Percentiles rank a stretch among this genome's conserved stretches.
phyloP scores from a whole-genome alignment of 2,113 vertebrate genomes.

The Bostrychus sinensis region DNA sequence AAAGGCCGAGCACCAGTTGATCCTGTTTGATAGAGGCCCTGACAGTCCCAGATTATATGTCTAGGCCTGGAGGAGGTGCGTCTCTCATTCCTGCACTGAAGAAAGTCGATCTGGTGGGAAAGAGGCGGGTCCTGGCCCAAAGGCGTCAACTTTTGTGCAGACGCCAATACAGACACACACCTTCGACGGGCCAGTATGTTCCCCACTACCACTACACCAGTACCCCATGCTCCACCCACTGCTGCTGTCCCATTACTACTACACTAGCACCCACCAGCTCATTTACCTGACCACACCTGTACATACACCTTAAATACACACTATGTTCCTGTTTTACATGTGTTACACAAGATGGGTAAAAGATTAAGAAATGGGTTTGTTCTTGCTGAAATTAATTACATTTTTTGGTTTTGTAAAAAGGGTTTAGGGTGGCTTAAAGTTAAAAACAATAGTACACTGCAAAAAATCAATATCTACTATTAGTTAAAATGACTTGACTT shows the following conservation, averaged over 20 bases:
- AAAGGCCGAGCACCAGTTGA: slow-evolving; percentile 69
- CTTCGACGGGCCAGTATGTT: slow-evolving; percentile 43
- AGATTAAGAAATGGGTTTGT: background rate
- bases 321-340: background rate
- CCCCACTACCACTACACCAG: background rate
- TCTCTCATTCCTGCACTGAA: slow-evolving; percentile 68
- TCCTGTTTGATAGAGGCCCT: slow-evolving; percentile 72
- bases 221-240: background rate
- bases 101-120: slow-evolving; percentile 80
- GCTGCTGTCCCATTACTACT: slow-evolving; percentile 12
- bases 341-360: background rate
- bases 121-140: slow-evolving; percentile 66
- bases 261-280: slow-evolving; percentile 36
- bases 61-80: slow-evolving; percentile 73
- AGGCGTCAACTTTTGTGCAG: slow-evolving; percentile 64
- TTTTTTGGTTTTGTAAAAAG: too few species aligned
- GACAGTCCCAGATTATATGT: slow-evolving; percentile 77
- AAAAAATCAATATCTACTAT: too few species aligned
- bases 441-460: too few species aligned
- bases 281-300: slow-evolving; percentile 67
- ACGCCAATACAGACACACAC: slow-evolving; percentile 46
- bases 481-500: too few species aligned
- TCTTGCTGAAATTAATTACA: too few species aligned
- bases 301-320: slow-evolving; percentile 51
- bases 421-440: too few species aligned